Evolutionary conservation across 1,140 invertebrate genomes (phyloP), one percentile per base, ranked within the genome.

Genomic region (Drosophila biarmipes): DNA sequence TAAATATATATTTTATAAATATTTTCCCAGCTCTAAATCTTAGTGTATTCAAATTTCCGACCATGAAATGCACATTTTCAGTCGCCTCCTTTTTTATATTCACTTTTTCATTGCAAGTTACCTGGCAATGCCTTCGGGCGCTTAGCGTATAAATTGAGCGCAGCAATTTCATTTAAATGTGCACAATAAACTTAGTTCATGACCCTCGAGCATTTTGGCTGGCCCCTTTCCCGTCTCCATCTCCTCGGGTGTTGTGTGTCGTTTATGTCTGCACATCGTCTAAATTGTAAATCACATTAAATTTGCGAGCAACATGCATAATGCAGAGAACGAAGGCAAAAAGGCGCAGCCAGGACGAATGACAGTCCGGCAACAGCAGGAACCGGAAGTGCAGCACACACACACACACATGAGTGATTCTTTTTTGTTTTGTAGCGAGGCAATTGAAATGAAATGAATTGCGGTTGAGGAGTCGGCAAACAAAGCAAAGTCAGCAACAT

Each of bases 111-210:
- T 57, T 24, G 53, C 45, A 40, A 67, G 58, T 48, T 67, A 66
- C 46, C 51, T 73, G 76, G 62, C 62, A 61, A 58, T 81, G 84
- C 76, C 81, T 86, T 46, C 40, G 51, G 66, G 81, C 84, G 68
- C 71, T 89, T 80, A 89, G 84, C 84, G 76, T 62, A 82, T 89
- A 89, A 89, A 89, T 89, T 89, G 84, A 89, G 84, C 84, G 76
- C 84, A 89, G 84, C 84, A 89, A 89, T 89, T 89, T 89, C 79
- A 84, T 89, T 89, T 89, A 89, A 89, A 89, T 87, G 84, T 84
- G 84, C 84, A 87, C 84, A 87, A 89, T 87, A 87, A 87, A 87
- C 84, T 84, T 80, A 87, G 84, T 82, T 89, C 84, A 84, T 84
- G 84, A 87, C 79, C 79, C 84, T 74, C 68, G 68, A 58, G 81